Evolutionary conservation across 2,797 vertebrate genomes (phyloP).

Genomic region (Anabas testudineus): DNA sequence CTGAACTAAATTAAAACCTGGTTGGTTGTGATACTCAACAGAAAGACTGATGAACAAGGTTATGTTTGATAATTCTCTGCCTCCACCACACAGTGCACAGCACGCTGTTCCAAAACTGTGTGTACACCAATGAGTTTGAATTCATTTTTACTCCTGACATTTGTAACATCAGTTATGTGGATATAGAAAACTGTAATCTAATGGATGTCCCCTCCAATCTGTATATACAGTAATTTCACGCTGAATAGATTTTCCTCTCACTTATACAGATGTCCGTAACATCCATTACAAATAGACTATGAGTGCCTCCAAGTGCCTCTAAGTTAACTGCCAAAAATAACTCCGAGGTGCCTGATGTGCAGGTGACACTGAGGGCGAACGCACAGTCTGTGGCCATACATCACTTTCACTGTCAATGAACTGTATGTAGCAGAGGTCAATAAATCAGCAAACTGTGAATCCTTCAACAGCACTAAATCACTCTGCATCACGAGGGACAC

Average conservation of each 20-base stretch:
- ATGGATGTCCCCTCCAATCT: background rate
- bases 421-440: slow-evolving; percentile 8
- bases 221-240: background rate
- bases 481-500: background rate
- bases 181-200: background rate
- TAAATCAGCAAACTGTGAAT: slow-evolving; percentile 10
- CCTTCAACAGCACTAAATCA: background rate
- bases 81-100: too few species aligned
- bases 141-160: too few species aligned
- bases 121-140: too few species aligned
- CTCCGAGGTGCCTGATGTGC: background rate
- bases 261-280: background rate
- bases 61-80: slow-evolving; percentile 46
- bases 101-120: background rate
- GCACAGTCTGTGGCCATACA: background rate
- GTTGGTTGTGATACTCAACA: slow-evolving; percentile 62
- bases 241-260: background rate
- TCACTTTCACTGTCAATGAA: slow-evolving; percentile 28
- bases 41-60: slow-evolving; percentile 63
- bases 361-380: slow-evolving; percentile 24
- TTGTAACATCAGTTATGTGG: background rate
- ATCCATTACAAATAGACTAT: background rate
- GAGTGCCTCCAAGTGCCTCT: too few species aligned
- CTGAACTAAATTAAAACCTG: slow-evolving; percentile 74
- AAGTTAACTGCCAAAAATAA: slow-evolving; percentile 12